These are phyloP conservation scores for Cephus pulcher DNA, from an alignment of 2,888 invertebrate species.

Conservation along the genomic window DNA sequence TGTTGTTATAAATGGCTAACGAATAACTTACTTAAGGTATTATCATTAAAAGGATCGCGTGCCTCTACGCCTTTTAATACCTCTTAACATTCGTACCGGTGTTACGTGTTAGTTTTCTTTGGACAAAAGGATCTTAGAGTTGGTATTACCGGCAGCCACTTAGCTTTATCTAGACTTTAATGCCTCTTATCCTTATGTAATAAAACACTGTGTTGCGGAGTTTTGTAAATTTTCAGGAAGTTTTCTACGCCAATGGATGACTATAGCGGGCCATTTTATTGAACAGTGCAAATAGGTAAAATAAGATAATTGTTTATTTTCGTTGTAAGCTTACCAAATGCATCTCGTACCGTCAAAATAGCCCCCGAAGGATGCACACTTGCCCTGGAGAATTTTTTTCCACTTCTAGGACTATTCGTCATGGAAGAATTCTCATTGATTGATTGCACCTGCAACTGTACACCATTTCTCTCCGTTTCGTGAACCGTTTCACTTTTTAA, in stretches of 20 bases:
- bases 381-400: conserved; percentile 43
- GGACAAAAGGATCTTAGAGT: background rate
- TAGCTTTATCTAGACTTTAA: background rate
- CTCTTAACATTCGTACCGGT: background rate
- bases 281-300: background rate
- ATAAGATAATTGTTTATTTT: background rate
- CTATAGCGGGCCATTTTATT: background rate
- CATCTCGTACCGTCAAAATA: conserved; percentile 52
- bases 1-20: background rate
- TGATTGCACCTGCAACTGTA: conserved; percentile 17
- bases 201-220: background rate
- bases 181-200: background rate
- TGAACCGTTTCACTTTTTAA: conserved; percentile 33
- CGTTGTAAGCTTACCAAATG: conserved; percentile 52
- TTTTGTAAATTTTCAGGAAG: too few species aligned
- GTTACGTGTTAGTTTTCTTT: background rate
- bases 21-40: background rate
- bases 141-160: background rate
- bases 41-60: background rate
- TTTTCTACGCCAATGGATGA: too few species aligned
- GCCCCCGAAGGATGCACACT: conserved; percentile 53
- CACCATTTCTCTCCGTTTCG: conserved; percentile 47
- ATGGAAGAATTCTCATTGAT: conserved; percentile 17
- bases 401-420: conserved; percentile 37
- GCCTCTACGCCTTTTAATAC: background rate